Percentiles rank a stretch among this genome's conserved stretches.
Evolutionary conservation across 2,797 vertebrate species (phyloP).

Genomic region (Argentina silus): DNA sequence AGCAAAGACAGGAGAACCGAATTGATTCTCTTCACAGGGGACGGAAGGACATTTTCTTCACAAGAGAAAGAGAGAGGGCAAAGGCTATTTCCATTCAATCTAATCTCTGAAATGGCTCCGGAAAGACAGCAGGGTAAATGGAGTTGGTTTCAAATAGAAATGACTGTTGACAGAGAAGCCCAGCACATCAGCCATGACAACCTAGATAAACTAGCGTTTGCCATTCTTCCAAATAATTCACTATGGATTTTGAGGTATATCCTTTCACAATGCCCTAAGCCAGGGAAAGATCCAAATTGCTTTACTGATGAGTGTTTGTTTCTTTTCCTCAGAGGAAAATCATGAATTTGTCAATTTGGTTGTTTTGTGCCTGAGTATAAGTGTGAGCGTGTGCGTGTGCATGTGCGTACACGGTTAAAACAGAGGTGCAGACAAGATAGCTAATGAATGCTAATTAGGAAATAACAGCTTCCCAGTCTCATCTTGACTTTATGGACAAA

Average conservation of each 20-base stretch:
- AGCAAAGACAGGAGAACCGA: background rate
- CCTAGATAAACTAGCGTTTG: too few relatives aligned
- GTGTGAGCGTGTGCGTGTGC: background rate
- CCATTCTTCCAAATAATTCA: background rate
- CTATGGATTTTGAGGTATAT: background rate
- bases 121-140: background rate
- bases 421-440: too few relatives aligned
- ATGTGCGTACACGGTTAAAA: too few relatives aligned
- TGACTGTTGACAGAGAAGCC: background rate
- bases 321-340: too few relatives aligned
- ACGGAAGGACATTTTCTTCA: constrained; percentile 3
- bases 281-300: too few relatives aligned
- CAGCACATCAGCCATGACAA: background rate
- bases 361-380: background rate
- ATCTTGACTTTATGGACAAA: too few relatives aligned
- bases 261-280: background rate
- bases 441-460: too few relatives aligned
- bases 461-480: too few relatives aligned
- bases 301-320: background rate
- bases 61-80: background rate
- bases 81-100: background rate
- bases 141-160: constrained; percentile 3
- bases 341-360: too few relatives aligned
- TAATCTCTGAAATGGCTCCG: background rate
- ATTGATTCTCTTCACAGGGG: background rate